Percentiles rank a stretch among this genome's conserved stretches.
Evolutionary conservation across 2,113 vertebrate genomes (phyloP).

Genomic region (Cheirogaleus medius): DNA sequence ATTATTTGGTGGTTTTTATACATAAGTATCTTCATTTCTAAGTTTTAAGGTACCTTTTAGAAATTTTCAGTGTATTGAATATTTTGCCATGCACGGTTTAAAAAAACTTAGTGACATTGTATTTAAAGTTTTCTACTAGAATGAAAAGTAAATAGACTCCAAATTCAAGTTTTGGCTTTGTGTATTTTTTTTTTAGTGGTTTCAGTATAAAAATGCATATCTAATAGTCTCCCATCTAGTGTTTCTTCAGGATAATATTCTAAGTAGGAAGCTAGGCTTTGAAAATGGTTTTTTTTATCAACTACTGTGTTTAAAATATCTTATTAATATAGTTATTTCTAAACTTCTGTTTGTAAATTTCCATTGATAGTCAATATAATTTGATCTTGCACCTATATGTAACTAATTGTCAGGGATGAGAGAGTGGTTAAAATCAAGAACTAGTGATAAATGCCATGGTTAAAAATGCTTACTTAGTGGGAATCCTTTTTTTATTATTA

Average conservation of each 20-base stretch:
- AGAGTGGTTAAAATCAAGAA: neutral
- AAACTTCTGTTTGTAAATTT: neutral
- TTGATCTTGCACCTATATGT: neutral
- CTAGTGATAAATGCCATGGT: neutral
- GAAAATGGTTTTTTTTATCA: neutral
- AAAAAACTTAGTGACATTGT: neutral
- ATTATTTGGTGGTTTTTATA: neutral
- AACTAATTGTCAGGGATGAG: neutral
- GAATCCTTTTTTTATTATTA: too few relatives aligned
- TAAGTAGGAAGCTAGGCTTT: neutral
- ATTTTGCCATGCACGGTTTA: constrained; percentile 11
- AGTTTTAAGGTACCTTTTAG: constrained; percentile 1
- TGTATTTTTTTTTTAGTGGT: neutral
- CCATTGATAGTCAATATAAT: neutral
- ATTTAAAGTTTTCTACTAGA: neutral
- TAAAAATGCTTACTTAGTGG: neutral
- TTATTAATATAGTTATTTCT: neutral
- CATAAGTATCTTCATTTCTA: neutral
- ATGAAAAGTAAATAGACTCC: neutral
- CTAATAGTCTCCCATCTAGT: neutral
- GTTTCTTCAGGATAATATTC: neutral
- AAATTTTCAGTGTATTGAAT: neutral
- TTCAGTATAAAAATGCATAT: neutral
- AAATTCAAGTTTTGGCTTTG: neutral
- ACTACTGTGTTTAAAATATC: neutral